phyloP scores from a whole-genome alignment of 2,888 invertebrate genomes.

The Amphipoea oculea region DNA sequence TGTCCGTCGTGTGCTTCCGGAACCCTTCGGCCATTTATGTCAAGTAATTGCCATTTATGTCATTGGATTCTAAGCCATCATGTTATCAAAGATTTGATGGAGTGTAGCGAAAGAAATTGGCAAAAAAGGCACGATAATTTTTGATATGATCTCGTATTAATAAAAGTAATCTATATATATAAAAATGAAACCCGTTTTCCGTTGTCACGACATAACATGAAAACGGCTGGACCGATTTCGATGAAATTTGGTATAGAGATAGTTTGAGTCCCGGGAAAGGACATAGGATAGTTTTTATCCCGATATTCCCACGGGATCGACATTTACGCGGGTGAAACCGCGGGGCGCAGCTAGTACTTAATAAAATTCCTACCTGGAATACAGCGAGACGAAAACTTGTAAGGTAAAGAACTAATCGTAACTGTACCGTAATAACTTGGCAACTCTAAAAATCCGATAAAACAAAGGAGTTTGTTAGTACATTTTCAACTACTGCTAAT shows the following conservation, averaged over 20 bases:
- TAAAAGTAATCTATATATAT: background rate
- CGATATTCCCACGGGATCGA: no score
- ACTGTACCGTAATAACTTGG: background rate
- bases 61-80: constrained; percentile 25
- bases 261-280: no score
- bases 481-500: background rate
- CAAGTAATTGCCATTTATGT: constrained; percentile 43
- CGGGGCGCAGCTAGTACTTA: no score
- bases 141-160: background rate
- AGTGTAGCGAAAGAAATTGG: constrained; percentile 15
- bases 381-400: background rate
- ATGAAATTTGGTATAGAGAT: no score
- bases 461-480: no score
- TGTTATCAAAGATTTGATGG: constrained; percentile 16
- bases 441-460: background rate
- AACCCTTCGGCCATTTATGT: constrained; percentile 27
- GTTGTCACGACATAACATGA: no score
- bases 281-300: no score
- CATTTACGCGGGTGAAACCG: no score
- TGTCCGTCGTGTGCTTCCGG: constrained; percentile 41
- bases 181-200: no score
- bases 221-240: no score
- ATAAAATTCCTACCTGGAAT: background rate
- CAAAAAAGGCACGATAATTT: background rate
- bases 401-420: background rate